phyloP scores from a whole-genome alignment of 2,797 vertebrate genomes.

The Bovichtus variegatus region DNA sequence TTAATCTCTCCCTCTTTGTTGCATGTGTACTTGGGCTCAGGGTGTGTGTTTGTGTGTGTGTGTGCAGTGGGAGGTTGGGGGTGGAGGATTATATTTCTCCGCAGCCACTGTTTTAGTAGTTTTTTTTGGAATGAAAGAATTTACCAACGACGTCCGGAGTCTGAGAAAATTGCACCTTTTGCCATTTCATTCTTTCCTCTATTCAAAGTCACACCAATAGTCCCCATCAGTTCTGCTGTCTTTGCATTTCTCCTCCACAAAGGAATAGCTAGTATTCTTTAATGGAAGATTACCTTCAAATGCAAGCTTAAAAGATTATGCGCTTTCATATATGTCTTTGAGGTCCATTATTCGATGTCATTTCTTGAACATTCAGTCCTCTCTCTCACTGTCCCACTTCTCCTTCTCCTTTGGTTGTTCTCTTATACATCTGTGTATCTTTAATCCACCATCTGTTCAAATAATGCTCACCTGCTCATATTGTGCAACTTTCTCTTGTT shows the following conservation, averaged over 20 bases:
- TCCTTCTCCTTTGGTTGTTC: slow-evolving; percentile 55
- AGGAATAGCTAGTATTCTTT: slow-evolving; percentile 81
- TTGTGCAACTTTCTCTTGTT: slow-evolving; percentile 22
- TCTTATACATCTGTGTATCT: slow-evolving; percentile 64
- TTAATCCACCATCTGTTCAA: slow-evolving; percentile 69
- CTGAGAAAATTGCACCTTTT: slow-evolving; percentile 72
- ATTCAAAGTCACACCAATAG: slow-evolving; percentile 81
- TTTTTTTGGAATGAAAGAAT: slow-evolving; percentile 70
- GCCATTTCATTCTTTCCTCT: slow-evolving; percentile 72
- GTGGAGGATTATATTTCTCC: slow-evolving; percentile 74
- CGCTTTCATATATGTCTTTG: slow-evolving; percentile 79
- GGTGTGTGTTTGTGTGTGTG: slow-evolving; percentile 52
- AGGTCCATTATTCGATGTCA: slow-evolving; percentile 79
- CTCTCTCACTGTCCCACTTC: slow-evolving; percentile 50
- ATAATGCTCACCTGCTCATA: slow-evolving; percentile 59
- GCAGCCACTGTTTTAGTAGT: slow-evolving; percentile 77
- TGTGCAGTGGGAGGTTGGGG: slow-evolving; percentile 45
- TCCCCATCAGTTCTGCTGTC: slow-evolving; percentile 82
- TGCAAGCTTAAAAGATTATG: slow-evolving; percentile 84
- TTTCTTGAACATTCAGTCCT: slow-evolving; percentile 66
- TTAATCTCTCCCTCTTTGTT: slow-evolving; percentile 83
- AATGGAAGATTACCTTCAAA: slow-evolving; percentile 86
- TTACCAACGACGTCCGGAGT: slow-evolving; percentile 54
- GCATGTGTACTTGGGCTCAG: slow-evolving; percentile 72
- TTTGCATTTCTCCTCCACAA: slow-evolving; percentile 81